Evolutionary conservation across 1,140 invertebrate species (phyloP).

Genomic region (Aplysia californica): DNA sequence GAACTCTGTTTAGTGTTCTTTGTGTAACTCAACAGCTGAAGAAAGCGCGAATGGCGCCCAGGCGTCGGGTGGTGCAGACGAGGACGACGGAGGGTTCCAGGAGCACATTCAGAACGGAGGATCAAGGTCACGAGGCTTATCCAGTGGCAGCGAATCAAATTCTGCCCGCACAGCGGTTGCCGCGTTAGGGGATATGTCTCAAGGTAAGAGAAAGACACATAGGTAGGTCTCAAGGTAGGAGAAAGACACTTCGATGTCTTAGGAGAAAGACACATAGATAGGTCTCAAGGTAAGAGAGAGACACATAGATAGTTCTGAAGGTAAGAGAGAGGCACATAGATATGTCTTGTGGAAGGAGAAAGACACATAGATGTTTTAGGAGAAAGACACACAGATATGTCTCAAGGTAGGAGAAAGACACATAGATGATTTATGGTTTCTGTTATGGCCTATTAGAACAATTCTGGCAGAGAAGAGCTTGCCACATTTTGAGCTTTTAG

Average conservation of each 20-base stretch:
- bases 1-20: no score
- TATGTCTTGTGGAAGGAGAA: background rate
- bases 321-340: slow-evolving; percentile 1
- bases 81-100: slow-evolving; percentile 40
- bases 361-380: background rate
- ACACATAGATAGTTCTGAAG: background rate
- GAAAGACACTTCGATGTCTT: background rate
- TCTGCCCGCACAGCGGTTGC: slow-evolving; percentile 35
- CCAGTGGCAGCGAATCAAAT: slow-evolving; percentile 33
- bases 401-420: background rate
- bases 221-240: background rate
- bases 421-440: no score
- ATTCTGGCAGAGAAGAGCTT: no score
- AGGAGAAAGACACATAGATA: background rate
- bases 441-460: no score
- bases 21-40: no score
- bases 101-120: slow-evolving; percentile 23
- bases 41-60: no score
- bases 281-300: background rate
- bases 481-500: no score
- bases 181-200: slow-evolving; percentile 27
- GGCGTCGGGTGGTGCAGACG: slow-evolving; percentile 26
- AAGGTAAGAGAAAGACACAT: background rate
- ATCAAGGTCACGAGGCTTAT: background rate
- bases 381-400: no score